Evolutionary conservation across 1,140 invertebrate genomes (phyloP).

Genomic region (Proctacanthus coquilletti): DNA sequence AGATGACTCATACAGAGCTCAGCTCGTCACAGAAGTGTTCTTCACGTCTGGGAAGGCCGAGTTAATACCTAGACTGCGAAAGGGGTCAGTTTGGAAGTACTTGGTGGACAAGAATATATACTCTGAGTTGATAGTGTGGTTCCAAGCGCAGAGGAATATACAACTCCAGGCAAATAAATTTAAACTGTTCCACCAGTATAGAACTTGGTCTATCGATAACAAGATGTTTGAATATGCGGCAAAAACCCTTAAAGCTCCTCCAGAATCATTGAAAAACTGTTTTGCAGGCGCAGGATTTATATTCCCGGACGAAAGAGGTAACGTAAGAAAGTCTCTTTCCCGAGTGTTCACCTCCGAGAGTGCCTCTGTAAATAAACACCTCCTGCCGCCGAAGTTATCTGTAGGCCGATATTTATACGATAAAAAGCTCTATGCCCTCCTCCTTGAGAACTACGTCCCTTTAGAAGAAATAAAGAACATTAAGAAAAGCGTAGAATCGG

Average conservation of each 20-base stretch:
- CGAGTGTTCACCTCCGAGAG: not conserved
- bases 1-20: constrained; percentile 11
- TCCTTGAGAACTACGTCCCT: too few species aligned
- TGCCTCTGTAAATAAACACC: too few species aligned
- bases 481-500: too few species aligned
- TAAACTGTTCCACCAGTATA: too few species aligned
- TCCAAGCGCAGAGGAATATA: not conserved
- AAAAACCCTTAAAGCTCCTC: constrained; percentile 10
- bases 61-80: constrained; percentile 15
- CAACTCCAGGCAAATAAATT: too few species aligned
- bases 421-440: too few species aligned
- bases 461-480: too few species aligned
- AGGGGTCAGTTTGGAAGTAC: constrained; percentile 20
- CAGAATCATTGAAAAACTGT: constrained; percentile 17
- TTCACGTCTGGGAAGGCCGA: constrained; percentile 16
- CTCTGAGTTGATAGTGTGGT: constrained; percentile 15
- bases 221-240: constrained; percentile 23
- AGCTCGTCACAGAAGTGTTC: constrained; percentile 18
- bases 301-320: constrained; percentile 12
- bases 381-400: too few species aligned
- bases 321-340: not conserved
- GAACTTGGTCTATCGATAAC: constrained; percentile 16
- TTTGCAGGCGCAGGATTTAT: constrained; percentile 20
- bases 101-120: constrained; percentile 14
- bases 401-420: too few species aligned